A percentile compares a stretch with the other conserved stretches of the same genome.
Conservation (phyloP, 1,140 invertebrate species). For the Hypsibius dujardini region DNA sequence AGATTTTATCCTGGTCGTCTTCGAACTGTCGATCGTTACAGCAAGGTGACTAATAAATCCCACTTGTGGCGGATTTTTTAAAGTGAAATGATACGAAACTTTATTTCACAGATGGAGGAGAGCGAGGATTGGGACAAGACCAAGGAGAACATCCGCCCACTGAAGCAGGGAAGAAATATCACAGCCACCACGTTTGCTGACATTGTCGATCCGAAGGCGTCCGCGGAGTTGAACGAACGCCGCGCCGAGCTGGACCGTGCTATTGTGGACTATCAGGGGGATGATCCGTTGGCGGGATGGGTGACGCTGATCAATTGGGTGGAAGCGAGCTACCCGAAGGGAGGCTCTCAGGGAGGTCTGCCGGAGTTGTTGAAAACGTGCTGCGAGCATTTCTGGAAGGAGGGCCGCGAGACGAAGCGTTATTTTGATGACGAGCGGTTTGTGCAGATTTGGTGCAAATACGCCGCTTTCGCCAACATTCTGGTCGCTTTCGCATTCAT, state of each 20-base stretch:
- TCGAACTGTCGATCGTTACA: no score
- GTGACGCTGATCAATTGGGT: neutral
- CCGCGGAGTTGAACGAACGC: neutral
- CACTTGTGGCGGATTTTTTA: no score
- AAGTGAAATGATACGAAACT: no score
- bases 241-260: neutral
- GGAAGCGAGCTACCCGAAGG: neutral
- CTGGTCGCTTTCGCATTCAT: neutral
- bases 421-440: slow-evolving; percentile 1
- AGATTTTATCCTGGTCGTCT: no score
- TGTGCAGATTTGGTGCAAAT: neutral
- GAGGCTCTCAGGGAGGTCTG: neutral
- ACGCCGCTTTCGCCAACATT: neutral
- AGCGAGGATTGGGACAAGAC: slow-evolving; percentile 3
- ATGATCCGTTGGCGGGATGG: slow-evolving; percentile 9
- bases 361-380: neutral
- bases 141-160: slow-evolving; percentile 13
- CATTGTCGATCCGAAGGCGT: neutral
- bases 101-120: neutral
- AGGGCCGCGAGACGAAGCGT: neutral
- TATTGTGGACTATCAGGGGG: neutral
- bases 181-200: neutral
- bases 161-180: neutral
- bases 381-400: neutral
- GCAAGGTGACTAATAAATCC: no score